Conservation (phyloP, 2,888 invertebrate genomes). For the Saturnia pavonia region DNA sequence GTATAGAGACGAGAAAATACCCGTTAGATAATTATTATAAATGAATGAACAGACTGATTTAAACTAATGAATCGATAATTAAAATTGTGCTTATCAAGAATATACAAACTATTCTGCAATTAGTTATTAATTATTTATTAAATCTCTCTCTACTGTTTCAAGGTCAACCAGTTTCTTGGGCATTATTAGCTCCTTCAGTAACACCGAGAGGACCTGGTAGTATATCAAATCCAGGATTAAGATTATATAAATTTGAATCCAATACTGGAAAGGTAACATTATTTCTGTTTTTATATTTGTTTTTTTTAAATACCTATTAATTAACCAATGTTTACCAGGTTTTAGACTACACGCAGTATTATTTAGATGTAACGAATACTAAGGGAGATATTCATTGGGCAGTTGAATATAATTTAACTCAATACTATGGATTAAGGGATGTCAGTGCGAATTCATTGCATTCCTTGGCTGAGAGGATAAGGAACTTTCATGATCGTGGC, state of each 20-base stretch:
- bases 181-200: constrained; percentile 93
- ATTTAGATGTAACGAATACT: constrained; percentile 89
- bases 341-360: constrained; percentile 95
- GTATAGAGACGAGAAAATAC: neutral
- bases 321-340: constrained; percentile 78
- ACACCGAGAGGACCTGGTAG: constrained; percentile 92
- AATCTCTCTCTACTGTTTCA: constrained; percentile 24
- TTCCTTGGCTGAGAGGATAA: constrained; percentile 90
- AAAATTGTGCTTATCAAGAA: neutral
- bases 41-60: neutral
- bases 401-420: constrained; percentile 92
- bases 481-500: constrained; percentile 85
- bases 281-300: constrained; percentile 5
- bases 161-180: constrained; percentile 94
- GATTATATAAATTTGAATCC: constrained; percentile 95
- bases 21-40: neutral
- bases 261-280: constrained; percentile 89
- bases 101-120: neutral
- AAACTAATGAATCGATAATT: too few species aligned
- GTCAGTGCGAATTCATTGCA: constrained; percentile 89
- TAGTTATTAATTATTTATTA: neutral
- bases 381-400: constrained; percentile 89
- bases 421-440: constrained; percentile 90
- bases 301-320: neutral
- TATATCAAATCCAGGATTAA: constrained; percentile 93